A percentile compares a stretch with the other conserved stretches of the same genome.
These are phyloP conservation scores for Echinometra lucunter DNA, from an alignment of 53 echinoderm and acorn worm species.

Conservation along the genomic window DNA sequence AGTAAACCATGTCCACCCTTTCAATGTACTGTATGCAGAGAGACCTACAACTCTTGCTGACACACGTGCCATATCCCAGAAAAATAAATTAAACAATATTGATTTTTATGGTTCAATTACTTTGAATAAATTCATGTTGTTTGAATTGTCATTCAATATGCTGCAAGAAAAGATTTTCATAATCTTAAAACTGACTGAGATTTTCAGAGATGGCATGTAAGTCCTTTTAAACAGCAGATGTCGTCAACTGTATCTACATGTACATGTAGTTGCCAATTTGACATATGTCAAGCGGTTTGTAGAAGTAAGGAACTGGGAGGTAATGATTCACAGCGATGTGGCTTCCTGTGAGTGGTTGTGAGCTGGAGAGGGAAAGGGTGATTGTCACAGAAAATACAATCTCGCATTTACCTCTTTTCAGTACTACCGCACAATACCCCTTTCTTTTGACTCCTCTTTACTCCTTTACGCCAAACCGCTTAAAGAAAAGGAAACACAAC, in stretches of 20 bases:
- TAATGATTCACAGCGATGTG: constrained; percentile 40
- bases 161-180: background rate
- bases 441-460: too few relatives aligned
- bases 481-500: too few relatives aligned
- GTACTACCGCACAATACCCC: background rate
- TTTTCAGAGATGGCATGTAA: too few relatives aligned
- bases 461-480: too few relatives aligned
- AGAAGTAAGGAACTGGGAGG: background rate
- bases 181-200: background rate
- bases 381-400: background rate
- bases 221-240: background rate
- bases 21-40: background rate
- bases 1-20: background rate
- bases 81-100: background rate
- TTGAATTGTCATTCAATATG: background rate
- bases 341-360: constrained; percentile 22
- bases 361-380: background rate
- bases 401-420: background rate
- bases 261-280: constrained; percentile 51
- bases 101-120: background rate
- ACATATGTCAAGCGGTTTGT: background rate
- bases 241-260: background rate
- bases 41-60: background rate
- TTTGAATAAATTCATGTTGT: too few relatives aligned
- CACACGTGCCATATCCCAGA: too few relatives aligned